Evolutionary conservation across 2,797 vertebrate species (phyloP), one percentile per base, ranked within the genome.

Genomic region (Nannoperca australis): DNA sequence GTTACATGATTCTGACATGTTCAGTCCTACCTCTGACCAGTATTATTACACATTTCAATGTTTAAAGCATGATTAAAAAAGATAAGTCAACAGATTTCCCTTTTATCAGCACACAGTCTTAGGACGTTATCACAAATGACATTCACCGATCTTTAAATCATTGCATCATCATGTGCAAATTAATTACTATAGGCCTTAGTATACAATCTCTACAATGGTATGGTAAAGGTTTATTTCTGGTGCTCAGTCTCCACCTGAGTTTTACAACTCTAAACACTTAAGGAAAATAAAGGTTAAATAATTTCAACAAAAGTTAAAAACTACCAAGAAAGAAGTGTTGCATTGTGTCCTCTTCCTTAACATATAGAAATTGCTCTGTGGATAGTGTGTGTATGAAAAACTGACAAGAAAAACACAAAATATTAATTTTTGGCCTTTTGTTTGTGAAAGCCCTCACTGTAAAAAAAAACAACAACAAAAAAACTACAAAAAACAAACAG

Each of bases 381-480:
- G 54, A 69, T 70, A 62, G 22, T 47, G 15, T 67, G 15, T 36
- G 38, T 53, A 58, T 71, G 32, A 73, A 89, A 69, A 79, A 77
- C 24, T 70, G 54, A 74, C 68, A 70, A 13, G 42, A 53, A 68
- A 68, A 84, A 83, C 64, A 63, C 60, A n/a, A 84, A 59, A 81
- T 74, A 58, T 73, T 83, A 6, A 73, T 90, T 85, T 92, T 92
- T 89, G 89, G 89, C 87, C 71, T 81, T 87, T 79, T 76, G 67
- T 78, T 78, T 83, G 79, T 80, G 67, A 89, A 90, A 91, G 83
- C 78, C 69, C 54, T 83, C 87, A 81, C 82, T 86, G 66, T 88
- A 76, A 85, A 92, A 85, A 84, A 76, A 86, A 92, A 27, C 24
- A 27, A 27, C 1, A 27, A 27, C 24, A 27, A n/a, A n/a, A n/a